Percentiles rank a stretch among this genome's conserved stretches.
Evolutionary conservation across 23 tunicate genomes (phyloP).

Genomic region (Diplosoma virens): DNA sequence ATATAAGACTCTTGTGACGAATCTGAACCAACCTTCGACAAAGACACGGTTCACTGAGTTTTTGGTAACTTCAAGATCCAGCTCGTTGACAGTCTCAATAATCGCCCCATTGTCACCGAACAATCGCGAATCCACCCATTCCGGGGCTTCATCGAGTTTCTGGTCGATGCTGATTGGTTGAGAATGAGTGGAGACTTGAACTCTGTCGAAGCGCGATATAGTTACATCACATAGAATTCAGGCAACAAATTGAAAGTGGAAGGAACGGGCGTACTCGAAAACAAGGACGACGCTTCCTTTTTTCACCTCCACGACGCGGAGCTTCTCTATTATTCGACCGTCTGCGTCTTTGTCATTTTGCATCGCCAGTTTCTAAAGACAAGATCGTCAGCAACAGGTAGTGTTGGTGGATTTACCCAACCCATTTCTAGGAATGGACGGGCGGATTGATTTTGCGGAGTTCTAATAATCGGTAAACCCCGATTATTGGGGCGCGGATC

Average conservation of each 20-base stretch:
- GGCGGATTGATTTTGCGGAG: too few relatives aligned
- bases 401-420: too few relatives aligned
- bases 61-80: too few relatives aligned
- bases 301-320: slow-evolving; percentile 37
- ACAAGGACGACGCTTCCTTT: slow-evolving; percentile 57
- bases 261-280: slow-evolving; percentile 47
- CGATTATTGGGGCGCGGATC: too few relatives aligned
- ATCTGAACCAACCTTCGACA: too few relatives aligned
- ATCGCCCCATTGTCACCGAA: slow-evolving; percentile 50
- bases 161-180: slow-evolving; percentile 17
- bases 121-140: slow-evolving; percentile 52
- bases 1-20: too few relatives aligned
- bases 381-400: too few relatives aligned
- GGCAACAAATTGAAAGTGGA: background rate
- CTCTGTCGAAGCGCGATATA: background rate
- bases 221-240: background rate
- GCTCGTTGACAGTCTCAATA: background rate
- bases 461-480: too few relatives aligned
- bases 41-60: too few relatives aligned
- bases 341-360: slow-evolving; percentile 42
- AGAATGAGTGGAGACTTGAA: slow-evolving; percentile 29
- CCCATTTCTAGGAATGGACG: too few relatives aligned
- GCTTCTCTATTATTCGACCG: slow-evolving; percentile 24
- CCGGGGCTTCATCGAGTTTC: slow-evolving; percentile 13
- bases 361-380: slow-evolving; percentile 21